phyloP scores from a whole-genome alignment of 2,888 invertebrate species.

The Pseudococcus viburni region DNA sequence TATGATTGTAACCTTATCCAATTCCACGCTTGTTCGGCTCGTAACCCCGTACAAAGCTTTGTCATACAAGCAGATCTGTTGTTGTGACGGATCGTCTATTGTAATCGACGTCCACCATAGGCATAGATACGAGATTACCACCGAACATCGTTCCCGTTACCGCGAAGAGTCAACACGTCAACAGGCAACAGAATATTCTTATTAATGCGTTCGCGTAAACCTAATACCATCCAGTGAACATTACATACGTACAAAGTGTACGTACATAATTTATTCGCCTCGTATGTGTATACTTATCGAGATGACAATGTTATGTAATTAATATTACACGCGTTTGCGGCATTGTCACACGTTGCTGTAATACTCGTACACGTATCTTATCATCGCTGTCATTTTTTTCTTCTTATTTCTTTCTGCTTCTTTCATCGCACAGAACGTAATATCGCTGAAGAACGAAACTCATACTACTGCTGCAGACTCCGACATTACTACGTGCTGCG shows the following conservation, averaged over 20 bases:
- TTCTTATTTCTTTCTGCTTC: too few relatives aligned
- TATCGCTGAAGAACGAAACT: too few relatives aligned
- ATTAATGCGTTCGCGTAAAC: background rate
- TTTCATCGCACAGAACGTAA: too few relatives aligned
- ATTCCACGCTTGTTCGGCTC: background rate
- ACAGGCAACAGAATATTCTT: background rate
- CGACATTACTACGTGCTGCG: too few relatives aligned
- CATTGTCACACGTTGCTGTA: background rate
- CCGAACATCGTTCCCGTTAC: background rate
- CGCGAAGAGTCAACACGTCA: background rate
- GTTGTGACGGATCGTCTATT: background rate
- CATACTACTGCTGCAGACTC: too few relatives aligned
- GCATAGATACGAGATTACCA: background rate
- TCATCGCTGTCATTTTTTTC: background rate
- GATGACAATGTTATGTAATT: conserved; percentile 1
- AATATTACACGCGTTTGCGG: background rate
- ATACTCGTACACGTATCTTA: background rate
- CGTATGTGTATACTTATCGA: background rate
- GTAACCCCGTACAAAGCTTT: background rate
- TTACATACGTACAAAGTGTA: background rate
- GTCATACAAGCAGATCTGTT: background rate
- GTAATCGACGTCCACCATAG: background rate
- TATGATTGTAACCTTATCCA: background rate
- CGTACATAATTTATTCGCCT: background rate
- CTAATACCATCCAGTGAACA: background rate